These are phyloP conservation scores for Columba guinea DNA, from an alignment of 2,797 vertebrate genomes.

Conservation along the genomic window DNA sequence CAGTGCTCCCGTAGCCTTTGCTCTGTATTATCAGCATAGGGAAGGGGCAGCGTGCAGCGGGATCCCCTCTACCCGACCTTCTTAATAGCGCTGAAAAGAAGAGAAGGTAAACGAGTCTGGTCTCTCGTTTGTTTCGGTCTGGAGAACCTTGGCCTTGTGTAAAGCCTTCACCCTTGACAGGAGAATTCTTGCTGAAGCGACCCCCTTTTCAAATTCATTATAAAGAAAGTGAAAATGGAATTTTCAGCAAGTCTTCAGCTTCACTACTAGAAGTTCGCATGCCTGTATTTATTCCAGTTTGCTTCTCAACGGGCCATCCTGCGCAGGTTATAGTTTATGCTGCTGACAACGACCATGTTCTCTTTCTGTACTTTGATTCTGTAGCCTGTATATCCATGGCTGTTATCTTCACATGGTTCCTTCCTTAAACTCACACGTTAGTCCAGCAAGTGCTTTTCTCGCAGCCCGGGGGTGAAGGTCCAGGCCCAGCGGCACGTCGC, in stretches of 20 bases:
- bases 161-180: not conserved
- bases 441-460: not conserved
- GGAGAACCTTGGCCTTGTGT: not conserved
- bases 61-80: not conserved
- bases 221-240: not conserved
- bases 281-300: not conserved
- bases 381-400: accelerated
- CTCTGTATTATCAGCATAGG: not conserved
- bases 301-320: not conserved
- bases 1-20: not conserved
- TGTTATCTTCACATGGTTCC: not conserved
- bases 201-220: not conserved
- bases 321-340: not conserved
- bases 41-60: not conserved
- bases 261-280: not conserved
- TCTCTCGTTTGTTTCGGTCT: not conserved
- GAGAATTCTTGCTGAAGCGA: not conserved
- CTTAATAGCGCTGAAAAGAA: not conserved
- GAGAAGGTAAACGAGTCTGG: not conserved
- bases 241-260: not conserved
- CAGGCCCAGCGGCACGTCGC: constrained; percentile 4
- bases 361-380: not conserved
- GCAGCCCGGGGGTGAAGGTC: constrained; percentile 44
- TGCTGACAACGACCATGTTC: accelerated
- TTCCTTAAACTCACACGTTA: not conserved